Base-by-base conservation (phyloP, 2,797 vertebrate genomes). In the Propithecus deckenii region DNA sequence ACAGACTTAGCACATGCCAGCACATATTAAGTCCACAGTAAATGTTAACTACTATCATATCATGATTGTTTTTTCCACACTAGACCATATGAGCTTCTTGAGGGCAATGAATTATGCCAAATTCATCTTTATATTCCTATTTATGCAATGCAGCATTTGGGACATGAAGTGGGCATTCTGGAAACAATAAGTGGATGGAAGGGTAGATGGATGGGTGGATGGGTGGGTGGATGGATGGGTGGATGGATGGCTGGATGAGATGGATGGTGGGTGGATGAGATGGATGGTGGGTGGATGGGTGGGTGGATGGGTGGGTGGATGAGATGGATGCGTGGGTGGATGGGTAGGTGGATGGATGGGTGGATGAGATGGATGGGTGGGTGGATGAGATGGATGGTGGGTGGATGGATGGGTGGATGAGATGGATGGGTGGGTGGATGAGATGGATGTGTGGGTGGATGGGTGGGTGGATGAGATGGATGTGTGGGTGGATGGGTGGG, bases 171-270 rank as follows among this genome's bases (percentile, higher is more conserved):
- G 25, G 63, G 78, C 15, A 6, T n/a, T 30, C 72, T 22, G 87
- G 67, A 48, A 30, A 81, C 3, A 22, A 17, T 7, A 28, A 22
- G 46, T 23, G 18, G 35, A 30, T 61, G 32, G 25, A 23, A 22
- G 55, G 20, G 55, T 55, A 2, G 55, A 9, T 55, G 7, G 55
- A 23, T 55, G 50, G 5, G 18, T 52, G 4, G 14, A 17, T 18
- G 48, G 48, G 23, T 1, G 22, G 14, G 1, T 9, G 35, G 23
- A 0, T 17, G 14, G 35, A 2, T 15, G 18, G 8, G 4, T 3
- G 18, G 10, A 3, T 22, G 67, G 28, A 1, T 9, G 28, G 41
- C 4, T 9, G 28, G 41, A n/a, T n/a, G n/a, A n/a, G n/a, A n/a
- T 3, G 18, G 15, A 3, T 50, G 32, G 5, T 48, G 72, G 14